Evolutionary conservation across 2,113 vertebrate species (phyloP).

Genomic region (Hepsetus odoe): DNA sequence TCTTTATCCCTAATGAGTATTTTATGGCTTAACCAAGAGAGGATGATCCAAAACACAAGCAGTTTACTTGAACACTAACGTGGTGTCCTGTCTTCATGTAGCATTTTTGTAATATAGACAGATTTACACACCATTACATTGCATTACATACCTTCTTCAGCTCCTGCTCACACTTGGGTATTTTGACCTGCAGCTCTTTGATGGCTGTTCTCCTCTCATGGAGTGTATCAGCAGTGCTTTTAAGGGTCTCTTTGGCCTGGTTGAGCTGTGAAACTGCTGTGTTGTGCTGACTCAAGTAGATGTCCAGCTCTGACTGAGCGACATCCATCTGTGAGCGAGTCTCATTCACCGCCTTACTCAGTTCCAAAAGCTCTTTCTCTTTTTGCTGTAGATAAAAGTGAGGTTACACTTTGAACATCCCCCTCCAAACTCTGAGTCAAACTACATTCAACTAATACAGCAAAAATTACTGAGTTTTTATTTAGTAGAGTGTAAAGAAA

Average conservation of each 20-base stretch:
- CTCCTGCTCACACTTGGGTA: slow-evolving; percentile 80
- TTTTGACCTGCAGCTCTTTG: slow-evolving; percentile 75
- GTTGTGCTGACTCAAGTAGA: slow-evolving; percentile 89
- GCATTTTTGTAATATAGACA: neutral
- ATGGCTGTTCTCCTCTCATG: slow-evolving; percentile 83
- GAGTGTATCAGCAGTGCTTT: slow-evolving; percentile 78
- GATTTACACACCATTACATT: neutral
- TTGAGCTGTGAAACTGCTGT: slow-evolving; percentile 83
- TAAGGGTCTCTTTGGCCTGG: slow-evolving; percentile 81
- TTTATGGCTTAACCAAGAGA: too few species aligned
- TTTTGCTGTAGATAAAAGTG: slow-evolving; percentile 73
- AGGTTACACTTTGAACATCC: neutral
- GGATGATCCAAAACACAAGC: too few species aligned
- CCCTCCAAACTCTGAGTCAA: neutral
- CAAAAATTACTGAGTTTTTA: too few species aligned
- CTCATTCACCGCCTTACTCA: slow-evolving; percentile 88
- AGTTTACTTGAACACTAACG: neutral
- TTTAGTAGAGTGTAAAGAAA: too few species aligned
- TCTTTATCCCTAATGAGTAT: neutral
- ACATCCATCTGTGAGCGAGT: slow-evolving; percentile 88
- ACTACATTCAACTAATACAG: neutral
- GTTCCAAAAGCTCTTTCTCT: slow-evolving; percentile 90
- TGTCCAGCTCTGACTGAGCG: slow-evolving; percentile 89
- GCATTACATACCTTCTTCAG: slow-evolving; percentile 80
- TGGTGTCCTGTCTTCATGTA: neutral